Evolutionary conservation across 2,113 vertebrate species (phyloP).

Genomic region (Myrmecophaga tridactyla): DNA sequence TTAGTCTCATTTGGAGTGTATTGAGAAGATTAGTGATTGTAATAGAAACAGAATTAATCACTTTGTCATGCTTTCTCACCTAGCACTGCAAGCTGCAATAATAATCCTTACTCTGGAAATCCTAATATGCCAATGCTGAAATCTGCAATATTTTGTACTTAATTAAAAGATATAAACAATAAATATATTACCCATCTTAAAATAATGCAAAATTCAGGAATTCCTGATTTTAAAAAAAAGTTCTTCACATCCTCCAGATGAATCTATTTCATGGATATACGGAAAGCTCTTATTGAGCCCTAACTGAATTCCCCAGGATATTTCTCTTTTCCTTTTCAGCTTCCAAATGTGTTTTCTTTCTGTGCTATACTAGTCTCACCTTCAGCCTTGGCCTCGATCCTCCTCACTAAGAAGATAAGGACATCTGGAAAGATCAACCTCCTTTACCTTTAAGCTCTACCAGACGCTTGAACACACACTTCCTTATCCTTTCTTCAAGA

Average conservation of each 20-base stretch:
- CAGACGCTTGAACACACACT: neutral
- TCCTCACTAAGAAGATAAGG: neutral
- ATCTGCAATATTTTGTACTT: neutral
- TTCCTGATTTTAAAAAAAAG: neutral
- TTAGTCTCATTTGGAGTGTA: neutral
- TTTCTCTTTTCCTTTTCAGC: neutral
- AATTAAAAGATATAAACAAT: constrained; percentile 15
- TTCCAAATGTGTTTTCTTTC: neutral
- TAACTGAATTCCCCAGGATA: neutral
- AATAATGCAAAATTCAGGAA: neutral
- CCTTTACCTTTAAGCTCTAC: neutral
- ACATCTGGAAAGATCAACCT: neutral
- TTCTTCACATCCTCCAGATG: neutral
- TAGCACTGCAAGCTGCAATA: neutral
- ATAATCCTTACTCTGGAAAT: constrained; percentile 4
- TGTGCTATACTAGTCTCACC: neutral
- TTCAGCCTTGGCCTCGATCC: neutral
- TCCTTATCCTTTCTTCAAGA: neutral
- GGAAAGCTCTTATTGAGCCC: neutral
- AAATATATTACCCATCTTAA: neutral
- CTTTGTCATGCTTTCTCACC: neutral
- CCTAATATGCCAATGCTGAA: neutral
- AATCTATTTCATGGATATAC: neutral
- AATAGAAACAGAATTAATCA: constrained; percentile 48
- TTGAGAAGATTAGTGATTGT: constrained; percentile 33